Conservation (phyloP, 2,797 vertebrate genomes). For the Botia kubotai region DNA sequence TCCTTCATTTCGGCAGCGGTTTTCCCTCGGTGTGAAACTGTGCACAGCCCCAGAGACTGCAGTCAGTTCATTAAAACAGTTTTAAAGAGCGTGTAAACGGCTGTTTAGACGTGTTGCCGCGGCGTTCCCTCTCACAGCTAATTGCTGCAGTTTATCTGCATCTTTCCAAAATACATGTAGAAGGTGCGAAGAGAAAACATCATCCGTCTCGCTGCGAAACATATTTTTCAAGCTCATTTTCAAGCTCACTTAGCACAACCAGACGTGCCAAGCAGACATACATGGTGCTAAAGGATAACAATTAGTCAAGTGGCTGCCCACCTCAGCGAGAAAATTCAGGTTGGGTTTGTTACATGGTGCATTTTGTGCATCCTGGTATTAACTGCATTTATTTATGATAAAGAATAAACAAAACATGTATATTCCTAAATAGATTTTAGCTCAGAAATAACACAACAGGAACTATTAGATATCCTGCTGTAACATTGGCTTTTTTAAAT, state of each 20-base stretch:
- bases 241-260: constrained; percentile 46
- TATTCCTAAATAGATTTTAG: too few relatives aligned
- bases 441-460: too few relatives aligned
- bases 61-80: constrained; percentile 46
- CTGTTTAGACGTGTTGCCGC: constrained; percentile 36
- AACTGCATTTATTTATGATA: background rate
- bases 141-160: constrained; percentile 44
- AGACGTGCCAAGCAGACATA: constrained; percentile 26
- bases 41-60: constrained; percentile 32
- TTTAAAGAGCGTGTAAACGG: constrained; percentile 35
- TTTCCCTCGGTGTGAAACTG: constrained; percentile 9
- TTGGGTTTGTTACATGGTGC: background rate
- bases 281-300: constrained; percentile 29
- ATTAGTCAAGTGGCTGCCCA: constrained; percentile 34
- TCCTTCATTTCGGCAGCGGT: background rate
- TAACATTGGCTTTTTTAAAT: too few relatives aligned
- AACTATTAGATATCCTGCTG: too few relatives aligned
- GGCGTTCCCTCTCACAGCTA: constrained; percentile 23
- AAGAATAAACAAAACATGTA: too few relatives aligned
- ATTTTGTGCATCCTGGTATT: background rate
- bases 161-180: constrained; percentile 31
- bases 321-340: background rate
- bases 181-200: constrained; percentile 40
- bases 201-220: constrained; percentile 41
- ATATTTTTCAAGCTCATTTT: constrained; percentile 38